phyloP scores from a whole-genome alignment of 2,888 invertebrate genomes.

The Meloe dianella region DNA sequence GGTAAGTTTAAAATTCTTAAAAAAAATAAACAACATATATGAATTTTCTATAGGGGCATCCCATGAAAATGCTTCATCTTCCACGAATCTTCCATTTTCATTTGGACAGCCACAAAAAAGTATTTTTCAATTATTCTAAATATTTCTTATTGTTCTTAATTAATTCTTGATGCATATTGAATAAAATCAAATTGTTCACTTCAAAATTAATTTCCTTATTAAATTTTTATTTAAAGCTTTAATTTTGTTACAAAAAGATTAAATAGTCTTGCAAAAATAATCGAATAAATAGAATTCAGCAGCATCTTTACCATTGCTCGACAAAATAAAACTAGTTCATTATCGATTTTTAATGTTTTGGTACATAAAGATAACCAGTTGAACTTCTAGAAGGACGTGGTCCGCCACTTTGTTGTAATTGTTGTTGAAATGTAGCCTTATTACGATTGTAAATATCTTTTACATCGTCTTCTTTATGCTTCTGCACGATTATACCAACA shows the following conservation, averaged over 20 bases:
- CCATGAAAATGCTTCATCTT: not conserved
- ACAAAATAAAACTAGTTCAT: not conserved
- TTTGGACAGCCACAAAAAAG: conserved; percentile 5
- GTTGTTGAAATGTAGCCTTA: conserved; percentile 51
- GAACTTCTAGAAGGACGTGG: conserved; percentile 30
- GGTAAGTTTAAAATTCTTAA: not conserved
- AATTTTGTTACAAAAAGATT: not conserved
- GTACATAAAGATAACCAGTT: conserved; percentile 29
- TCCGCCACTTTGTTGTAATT: conserved; percentile 41
- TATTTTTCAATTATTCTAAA: conserved; percentile 4
- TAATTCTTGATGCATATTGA: no score
- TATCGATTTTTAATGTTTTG: not conserved
- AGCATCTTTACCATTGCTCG: not conserved
- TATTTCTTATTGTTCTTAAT: not conserved
- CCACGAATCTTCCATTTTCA: conserved; percentile 1
- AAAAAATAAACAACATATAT: not conserved
- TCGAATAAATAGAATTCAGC: not conserved
- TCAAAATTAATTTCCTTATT: not conserved
- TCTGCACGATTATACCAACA: conserved; percentile 61
- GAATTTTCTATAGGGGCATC: not conserved
- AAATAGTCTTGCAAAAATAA: not conserved
- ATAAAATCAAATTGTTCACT: not conserved
- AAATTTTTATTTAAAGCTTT: not conserved
- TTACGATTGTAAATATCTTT: conserved; percentile 49
- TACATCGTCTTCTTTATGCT: conserved; percentile 44